phyloP scores from a whole-genome alignment of 2,113 vertebrate genomes.

The Esox niger region DNA sequence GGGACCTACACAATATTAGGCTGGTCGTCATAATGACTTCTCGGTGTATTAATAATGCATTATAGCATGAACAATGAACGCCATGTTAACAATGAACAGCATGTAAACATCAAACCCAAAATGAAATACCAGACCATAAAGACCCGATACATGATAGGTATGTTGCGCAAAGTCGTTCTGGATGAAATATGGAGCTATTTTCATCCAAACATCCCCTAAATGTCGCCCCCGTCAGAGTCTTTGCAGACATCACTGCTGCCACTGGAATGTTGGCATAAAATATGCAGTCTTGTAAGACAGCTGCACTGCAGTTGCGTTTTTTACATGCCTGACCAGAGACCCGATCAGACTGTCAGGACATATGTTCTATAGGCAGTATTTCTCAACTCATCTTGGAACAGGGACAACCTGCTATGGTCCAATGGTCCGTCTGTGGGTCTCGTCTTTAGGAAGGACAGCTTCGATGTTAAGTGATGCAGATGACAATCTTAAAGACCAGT shows the following conservation, averaged over 20 bases:
- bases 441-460: too few relatives aligned
- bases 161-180: conserved; percentile 24
- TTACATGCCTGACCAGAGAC: conserved; percentile 56
- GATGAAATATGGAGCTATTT: conserved; percentile 78
- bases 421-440: too few relatives aligned
- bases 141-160: background rate
- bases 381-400: too few relatives aligned
- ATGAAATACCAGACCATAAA: conserved; percentile 9
- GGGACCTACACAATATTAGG: too few relatives aligned
- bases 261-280: conserved; percentile 87
- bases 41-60: too few relatives aligned
- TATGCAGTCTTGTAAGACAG: conserved; percentile 83
- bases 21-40: too few relatives aligned
- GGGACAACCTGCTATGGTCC: too few relatives aligned
- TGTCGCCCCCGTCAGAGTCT: conserved; percentile 82
- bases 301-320: conserved; percentile 86
- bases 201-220: conserved; percentile 86
- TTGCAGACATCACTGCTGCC: conserved; percentile 82
- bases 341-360: conserved; percentile 71
- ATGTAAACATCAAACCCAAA: too few relatives aligned
- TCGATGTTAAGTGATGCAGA: too few relatives aligned
- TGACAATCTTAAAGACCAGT: too few relatives aligned
- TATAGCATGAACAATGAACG: too few relatives aligned
- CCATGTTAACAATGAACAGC: too few relatives aligned
- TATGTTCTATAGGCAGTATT: conserved; percentile 46